A percentile compares a stretch with the other conserved stretches of the same genome.
These are phyloP conservation scores for Drosophila percnosoma DNA, from an alignment of 2,888 invertebrate species.

Conservation along the genomic window DNA sequence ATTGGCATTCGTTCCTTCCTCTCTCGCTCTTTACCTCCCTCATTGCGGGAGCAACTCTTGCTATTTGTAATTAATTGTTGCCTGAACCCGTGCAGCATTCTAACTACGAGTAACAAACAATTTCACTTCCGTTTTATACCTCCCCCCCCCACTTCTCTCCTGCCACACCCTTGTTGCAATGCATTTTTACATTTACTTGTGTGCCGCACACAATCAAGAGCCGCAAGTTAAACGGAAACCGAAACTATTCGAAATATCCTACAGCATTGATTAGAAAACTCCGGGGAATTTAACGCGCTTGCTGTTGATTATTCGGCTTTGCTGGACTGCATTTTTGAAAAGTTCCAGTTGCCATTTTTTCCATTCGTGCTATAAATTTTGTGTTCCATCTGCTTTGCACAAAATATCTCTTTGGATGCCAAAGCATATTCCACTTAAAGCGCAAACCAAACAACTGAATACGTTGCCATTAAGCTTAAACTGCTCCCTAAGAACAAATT, in stretches of 20 bases:
- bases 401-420: neutral
- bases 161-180: conserved; percentile 3
- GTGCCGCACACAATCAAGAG: conserved; percentile 6
- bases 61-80: conserved; percentile 53
- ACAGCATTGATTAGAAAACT: conserved; percentile 41
- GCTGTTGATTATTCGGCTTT: conserved; percentile 27
- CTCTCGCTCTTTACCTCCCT: neutral
- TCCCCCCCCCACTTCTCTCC: neutral
- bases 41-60: neutral
- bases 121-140: conserved; percentile 9
- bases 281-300: conserved; percentile 27
- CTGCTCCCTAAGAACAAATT: neutral
- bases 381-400: neutral
- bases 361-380: neutral
- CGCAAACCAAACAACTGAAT: neutral
- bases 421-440: neutral
- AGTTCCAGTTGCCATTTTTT: neutral
- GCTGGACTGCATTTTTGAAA: conserved; percentile 5
- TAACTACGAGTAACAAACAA: conserved; percentile 15
- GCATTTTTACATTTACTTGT: conserved; percentile 16
- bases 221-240: conserved; percentile 41
- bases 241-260: neutral
- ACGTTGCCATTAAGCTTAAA: neutral
- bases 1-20: neutral
- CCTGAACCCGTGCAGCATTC: conserved; percentile 11